Evolutionary conservation across 2,888 invertebrate species (phyloP).

Genomic region (Philereme vetulata): DNA sequence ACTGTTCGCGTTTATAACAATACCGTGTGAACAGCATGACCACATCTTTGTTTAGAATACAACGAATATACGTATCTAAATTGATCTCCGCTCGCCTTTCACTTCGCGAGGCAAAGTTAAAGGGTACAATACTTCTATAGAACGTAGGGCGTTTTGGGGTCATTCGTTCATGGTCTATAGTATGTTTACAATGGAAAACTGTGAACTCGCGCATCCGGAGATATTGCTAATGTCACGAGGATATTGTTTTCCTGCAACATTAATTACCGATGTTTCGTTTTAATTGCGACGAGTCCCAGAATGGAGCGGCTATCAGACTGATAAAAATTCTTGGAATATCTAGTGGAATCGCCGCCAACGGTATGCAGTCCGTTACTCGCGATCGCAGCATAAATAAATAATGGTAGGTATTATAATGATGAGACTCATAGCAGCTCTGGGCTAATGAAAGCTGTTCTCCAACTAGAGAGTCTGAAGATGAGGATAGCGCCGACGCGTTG

Average conservation of each 20-base stretch:
- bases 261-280: neutral
- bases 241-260: neutral
- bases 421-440: constrained; percentile 49
- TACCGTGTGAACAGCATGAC: constrained; percentile 66
- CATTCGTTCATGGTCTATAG: constrained; percentile 55
- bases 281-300: constrained; percentile 23
- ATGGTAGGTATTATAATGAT: constrained; percentile 56
- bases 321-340: constrained; percentile 37
- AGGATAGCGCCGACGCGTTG: constrained; percentile 49
- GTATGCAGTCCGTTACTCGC: constrained; percentile 47
- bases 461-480: constrained; percentile 38
- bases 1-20: constrained; percentile 56
- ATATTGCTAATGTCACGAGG: constrained; percentile 10
- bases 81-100: constrained; percentile 72
- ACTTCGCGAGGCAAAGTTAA: constrained; percentile 65
- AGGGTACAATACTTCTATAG: constrained; percentile 55
- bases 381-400: constrained; percentile 50
- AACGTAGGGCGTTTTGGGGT: constrained; percentile 59
- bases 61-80: constrained; percentile 52
- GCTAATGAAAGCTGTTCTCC: constrained; percentile 65
- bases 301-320: constrained; percentile 25
- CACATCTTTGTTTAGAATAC: constrained; percentile 58
- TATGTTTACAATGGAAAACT: constrained; percentile 41
- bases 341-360: constrained; percentile 30
- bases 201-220: constrained; percentile 23